Conservation (phyloP, 2,888 invertebrate genomes). For the Pristionchus maxplancki region DNA sequence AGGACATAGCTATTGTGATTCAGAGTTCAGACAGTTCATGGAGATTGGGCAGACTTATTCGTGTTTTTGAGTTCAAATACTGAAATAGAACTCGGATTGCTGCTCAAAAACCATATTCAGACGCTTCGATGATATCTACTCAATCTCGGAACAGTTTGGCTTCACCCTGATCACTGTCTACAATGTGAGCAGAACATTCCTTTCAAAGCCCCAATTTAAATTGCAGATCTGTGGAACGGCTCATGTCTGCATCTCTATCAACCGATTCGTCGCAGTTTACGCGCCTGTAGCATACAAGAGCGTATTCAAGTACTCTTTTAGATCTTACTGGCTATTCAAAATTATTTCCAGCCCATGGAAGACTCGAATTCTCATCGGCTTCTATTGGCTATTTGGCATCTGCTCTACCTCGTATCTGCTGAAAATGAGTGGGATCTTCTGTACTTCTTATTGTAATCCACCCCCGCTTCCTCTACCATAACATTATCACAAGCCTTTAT, state of each 20-base stretch:
- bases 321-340: too few species aligned
- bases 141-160: neutral
- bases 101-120: too few species aligned
- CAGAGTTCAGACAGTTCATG: neutral
- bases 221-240: constrained; percentile 53
- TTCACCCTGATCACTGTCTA: constrained; percentile 12
- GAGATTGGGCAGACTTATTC: neutral
- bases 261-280: constrained; percentile 56
- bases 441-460: neutral
- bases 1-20: neutral
- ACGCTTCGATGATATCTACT: neutral
- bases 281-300: constrained; percentile 49
- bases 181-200: too few species aligned
- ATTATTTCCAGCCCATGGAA: neutral
- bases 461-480: too few species aligned
- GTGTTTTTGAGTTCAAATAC: neutral
- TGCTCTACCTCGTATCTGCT: neutral
- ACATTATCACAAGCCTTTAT: too few species aligned
- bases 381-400: neutral
- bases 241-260: constrained; percentile 55
- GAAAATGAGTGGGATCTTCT: neutral
- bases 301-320: neutral
- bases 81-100: neutral
- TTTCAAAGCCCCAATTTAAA: neutral
- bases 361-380: neutral